Conservation (phyloP, 37 sponge, comb jelly and placozoan species). For the Aplysina aerophoba region DNA sequence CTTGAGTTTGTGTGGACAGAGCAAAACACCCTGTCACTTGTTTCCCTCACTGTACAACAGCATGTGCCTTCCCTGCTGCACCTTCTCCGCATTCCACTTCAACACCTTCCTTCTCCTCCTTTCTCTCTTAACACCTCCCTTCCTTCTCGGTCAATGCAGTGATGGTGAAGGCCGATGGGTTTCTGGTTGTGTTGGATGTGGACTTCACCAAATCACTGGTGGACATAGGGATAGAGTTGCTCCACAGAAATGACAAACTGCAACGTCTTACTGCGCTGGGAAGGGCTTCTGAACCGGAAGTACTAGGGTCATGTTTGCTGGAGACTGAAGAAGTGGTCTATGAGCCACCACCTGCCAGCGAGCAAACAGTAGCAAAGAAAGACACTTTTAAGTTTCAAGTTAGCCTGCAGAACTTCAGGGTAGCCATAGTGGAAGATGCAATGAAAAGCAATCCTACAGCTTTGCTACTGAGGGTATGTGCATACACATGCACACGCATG, state of each 20-base stretch:
- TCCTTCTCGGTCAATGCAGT: slow-evolving; percentile 22
- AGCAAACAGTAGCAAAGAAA: background rate
- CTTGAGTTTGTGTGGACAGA: too few species aligned
- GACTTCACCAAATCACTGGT: slow-evolving; percentile 50
- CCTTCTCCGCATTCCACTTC: too few species aligned
- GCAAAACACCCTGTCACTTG: too few species aligned
- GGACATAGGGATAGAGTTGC: slow-evolving; percentile 42
- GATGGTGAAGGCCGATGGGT: slow-evolving; percentile 29
- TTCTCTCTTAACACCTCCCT: background rate
- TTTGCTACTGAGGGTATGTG: slow-evolving; percentile 25
- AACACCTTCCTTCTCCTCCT: background rate
- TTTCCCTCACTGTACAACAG: too few species aligned
- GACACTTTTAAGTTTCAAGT: slow-evolving; percentile 50
- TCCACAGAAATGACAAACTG: slow-evolving; percentile 22
- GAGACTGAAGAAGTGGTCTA: background rate
- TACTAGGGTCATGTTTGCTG: background rate
- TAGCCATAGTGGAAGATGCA: slow-evolving; percentile 70
- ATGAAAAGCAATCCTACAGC: slow-evolving; percentile 44
- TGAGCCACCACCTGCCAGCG: background rate
- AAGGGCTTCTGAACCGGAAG: slow-evolving; percentile 1
- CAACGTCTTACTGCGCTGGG: background rate
- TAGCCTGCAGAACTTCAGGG: slow-evolving; percentile 45
- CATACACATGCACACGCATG: background rate
- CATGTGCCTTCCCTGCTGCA: too few species aligned
- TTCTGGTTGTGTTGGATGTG: slow-evolving; percentile 60